phyloP scores from a whole-genome alignment of 2,888 invertebrate species.

The Diarsia rubi region DNA sequence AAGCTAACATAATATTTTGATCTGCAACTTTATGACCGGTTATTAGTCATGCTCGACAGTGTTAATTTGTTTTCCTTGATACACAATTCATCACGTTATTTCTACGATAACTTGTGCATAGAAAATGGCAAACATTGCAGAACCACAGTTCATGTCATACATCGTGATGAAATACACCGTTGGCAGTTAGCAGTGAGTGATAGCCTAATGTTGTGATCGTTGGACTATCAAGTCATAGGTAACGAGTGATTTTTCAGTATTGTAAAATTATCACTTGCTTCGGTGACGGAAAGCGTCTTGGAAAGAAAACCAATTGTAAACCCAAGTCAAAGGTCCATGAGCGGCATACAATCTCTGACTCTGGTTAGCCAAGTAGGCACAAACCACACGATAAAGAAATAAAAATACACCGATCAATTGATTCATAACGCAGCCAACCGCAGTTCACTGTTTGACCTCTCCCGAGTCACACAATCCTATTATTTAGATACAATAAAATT shows the following conservation, averaged over 20 bases:
- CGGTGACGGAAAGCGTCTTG: too few relatives aligned
- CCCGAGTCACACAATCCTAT: background rate
- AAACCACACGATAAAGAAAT: too few relatives aligned
- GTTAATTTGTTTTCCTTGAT: constrained; percentile 15
- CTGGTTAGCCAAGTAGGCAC: too few relatives aligned
- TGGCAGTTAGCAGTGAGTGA: too few relatives aligned
- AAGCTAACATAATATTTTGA: constrained; percentile 45
- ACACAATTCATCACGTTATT: constrained; percentile 17
- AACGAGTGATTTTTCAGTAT: too few relatives aligned
- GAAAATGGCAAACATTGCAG: background rate
- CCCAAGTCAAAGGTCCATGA: too few relatives aligned
- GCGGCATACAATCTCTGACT: too few relatives aligned
- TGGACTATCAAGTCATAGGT: too few relatives aligned
- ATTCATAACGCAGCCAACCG: background rate
- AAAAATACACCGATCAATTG: background rate
- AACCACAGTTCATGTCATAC: background rate
- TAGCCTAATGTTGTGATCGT: too few relatives aligned
- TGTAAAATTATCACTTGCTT: too few relatives aligned
- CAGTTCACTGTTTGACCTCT: background rate
- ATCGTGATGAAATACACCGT: background rate
- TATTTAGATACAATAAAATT: too few relatives aligned
- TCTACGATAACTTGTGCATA: background rate
- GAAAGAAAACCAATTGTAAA: too few relatives aligned
- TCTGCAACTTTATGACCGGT: constrained; percentile 33
- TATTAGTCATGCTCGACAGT: constrained; percentile 36